These are phyloP conservation scores for Dunckerocampus dactyliophorus DNA, from an alignment of 2,113 vertebrate genomes.

Conservation along the genomic window DNA sequence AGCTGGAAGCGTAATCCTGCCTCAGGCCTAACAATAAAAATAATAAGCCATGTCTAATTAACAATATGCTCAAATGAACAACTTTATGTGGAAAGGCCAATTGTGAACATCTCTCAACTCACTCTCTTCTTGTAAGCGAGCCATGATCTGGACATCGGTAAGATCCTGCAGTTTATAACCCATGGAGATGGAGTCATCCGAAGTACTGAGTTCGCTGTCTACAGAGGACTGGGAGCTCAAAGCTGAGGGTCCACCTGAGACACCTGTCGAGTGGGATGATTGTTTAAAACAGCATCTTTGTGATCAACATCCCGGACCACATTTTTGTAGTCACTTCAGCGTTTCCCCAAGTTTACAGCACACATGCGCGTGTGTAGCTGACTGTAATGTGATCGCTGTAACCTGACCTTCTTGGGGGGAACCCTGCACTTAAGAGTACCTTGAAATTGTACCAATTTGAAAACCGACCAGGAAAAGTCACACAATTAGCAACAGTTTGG, in stretches of 20 bases:
- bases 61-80: background rate
- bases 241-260: constrained; percentile 75
- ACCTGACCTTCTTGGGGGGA: too few species aligned
- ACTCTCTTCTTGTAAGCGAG: constrained; percentile 90
- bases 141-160: constrained; percentile 93
- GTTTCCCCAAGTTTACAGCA: background rate
- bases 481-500: too few species aligned
- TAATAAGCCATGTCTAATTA: constrained; percentile 1
- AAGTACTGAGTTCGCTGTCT: constrained; percentile 88
- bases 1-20: constrained; percentile 87
- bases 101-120: constrained; percentile 42
- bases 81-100: background rate
- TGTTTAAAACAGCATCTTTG: constrained; percentile 4
- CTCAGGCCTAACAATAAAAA: constrained; percentile 75
- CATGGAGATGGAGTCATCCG: constrained; percentile 92
- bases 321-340: background rate
- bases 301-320: background rate
- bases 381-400: too few species aligned
- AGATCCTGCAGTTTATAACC: constrained; percentile 91
- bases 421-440: too few species aligned
- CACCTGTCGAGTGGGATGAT: constrained; percentile 61
- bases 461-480: too few species aligned
- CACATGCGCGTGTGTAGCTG: too few species aligned
- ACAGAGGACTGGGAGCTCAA: constrained; percentile 90
- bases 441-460: too few species aligned